Conservation (phyloP, 1,140 invertebrate genomes). For the Drosophila nigromelanica region DNA sequence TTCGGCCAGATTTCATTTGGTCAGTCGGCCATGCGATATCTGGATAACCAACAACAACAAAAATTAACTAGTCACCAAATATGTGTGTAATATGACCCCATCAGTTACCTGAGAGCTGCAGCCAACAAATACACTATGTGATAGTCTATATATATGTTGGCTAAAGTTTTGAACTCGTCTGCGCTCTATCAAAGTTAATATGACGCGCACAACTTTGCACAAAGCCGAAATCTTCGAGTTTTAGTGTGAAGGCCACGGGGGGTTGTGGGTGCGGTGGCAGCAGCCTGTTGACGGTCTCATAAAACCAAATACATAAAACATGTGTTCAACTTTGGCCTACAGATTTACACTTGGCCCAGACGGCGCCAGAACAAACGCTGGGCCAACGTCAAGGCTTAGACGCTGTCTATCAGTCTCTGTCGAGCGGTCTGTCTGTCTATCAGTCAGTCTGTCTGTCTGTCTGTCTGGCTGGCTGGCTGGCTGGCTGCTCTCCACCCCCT, state of each 20-base stretch:
- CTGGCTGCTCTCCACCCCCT: neutral
- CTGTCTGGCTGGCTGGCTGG: neutral
- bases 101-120: conserved; percentile 20
- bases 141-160: conserved; percentile 8
- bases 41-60: conserved; percentile 8
- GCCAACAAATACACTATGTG: conserved; percentile 18
- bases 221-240: conserved; percentile 24
- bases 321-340: conserved; percentile 42
- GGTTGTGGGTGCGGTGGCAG: neutral
- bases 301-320: conserved; percentile 53
- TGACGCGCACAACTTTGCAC: conserved; percentile 13
- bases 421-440: neutral
- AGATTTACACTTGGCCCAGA: conserved; percentile 51
- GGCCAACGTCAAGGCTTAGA: conserved; percentile 34
- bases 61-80: conserved; percentile 19
- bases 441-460: neutral
- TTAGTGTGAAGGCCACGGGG: too few relatives aligned
- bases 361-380: conserved; percentile 20
- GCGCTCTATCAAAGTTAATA: conserved; percentile 24
- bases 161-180: conserved; percentile 22
- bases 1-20: conserved; percentile 24
- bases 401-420: conserved; percentile 6
- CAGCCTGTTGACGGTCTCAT: conserved; percentile 43
- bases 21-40: conserved; percentile 13
- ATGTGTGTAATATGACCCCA: conserved; percentile 4